Base-by-base conservation (phyloP, 2,113 vertebrate genomes). In the Empidonax alnorum region DNA sequence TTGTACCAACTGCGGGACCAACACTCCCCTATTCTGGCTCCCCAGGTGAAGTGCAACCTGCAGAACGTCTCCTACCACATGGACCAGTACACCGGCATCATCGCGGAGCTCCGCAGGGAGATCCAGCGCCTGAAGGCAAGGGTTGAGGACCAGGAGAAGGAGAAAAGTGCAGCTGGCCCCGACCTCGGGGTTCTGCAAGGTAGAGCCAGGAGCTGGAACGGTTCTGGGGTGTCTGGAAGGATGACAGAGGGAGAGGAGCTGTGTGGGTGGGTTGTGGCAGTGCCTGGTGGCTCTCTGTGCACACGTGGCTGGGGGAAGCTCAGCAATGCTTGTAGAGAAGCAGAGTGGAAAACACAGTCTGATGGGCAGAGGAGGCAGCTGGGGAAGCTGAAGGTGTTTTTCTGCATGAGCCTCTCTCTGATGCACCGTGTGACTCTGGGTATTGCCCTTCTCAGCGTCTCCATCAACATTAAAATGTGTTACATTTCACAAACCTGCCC, bases 11-110 rank as follows among this genome's bases (percentile, higher is more conserved):
- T 0, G 0, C 4, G 12, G 33, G 42, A 63, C 61, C 61, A 59
- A 68, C 9, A 7, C 39, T 49, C 9, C 3, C 1, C 0, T 31
- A 13, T 69, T 87, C 20, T 62, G 42, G 13, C 30, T 75, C n/a
- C 4, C 68, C 85, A 98, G 97, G 98, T 98, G 24, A 98, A 97
- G 76, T 83, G 96, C 39, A 98, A 98, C 86, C 97, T 98, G 59
- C 69, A 80, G 49, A 98, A 95, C 0, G 44, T 95, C 52, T 96
- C 98, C 59, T 96, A 85, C 89, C 97, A 93, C 91, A 95, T 97
- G 0, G 62, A 94, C 0, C 97, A 97, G 41, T 97, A 97, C 91
- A 95, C 90, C 2, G 96, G 94, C 49, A 96, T 97, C 82, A 96
- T 98, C 19, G 35, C 90, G 0, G 91, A 97, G 63, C 96, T 98